These are phyloP conservation scores for Phrixothrix hirtus DNA, from an alignment of 2,888 invertebrate species.

Conservation along the genomic window DNA sequence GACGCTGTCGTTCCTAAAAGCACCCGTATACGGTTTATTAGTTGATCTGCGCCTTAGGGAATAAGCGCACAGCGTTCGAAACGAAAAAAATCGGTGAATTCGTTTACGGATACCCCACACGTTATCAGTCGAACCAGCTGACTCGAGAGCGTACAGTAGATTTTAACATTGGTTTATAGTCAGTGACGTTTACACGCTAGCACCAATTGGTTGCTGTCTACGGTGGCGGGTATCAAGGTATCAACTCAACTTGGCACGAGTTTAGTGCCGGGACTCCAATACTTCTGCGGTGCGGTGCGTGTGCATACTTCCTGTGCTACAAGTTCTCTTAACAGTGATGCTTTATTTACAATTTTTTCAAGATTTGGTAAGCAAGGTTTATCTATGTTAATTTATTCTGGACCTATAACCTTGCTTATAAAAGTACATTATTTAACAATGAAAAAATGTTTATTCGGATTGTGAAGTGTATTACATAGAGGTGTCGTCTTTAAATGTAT, in stretches of 20 bases:
- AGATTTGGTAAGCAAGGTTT: constrained; percentile 36
- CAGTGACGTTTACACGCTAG: constrained; percentile 52
- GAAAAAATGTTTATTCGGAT: constrained; percentile 10
- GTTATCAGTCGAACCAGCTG: constrained; percentile 53
- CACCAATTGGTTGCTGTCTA: constrained; percentile 56
- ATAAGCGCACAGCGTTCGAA: constrained; percentile 3
- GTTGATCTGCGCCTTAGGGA: constrained; percentile 9
- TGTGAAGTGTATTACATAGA: background rate
- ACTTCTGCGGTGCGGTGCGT: constrained; percentile 52
- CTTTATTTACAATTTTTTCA: constrained; percentile 14
- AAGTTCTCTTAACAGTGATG: constrained; percentile 17
- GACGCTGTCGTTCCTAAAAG: too few species aligned
- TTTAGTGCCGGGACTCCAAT: constrained; percentile 47
- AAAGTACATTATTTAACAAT: constrained; percentile 10
- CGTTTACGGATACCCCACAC: constrained; percentile 46
- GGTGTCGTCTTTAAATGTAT: background rate
- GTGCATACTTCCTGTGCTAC: constrained; percentile 41
- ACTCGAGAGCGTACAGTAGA: constrained; percentile 52
- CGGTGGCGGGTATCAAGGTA: constrained; percentile 54
- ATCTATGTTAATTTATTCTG: constrained; percentile 30
- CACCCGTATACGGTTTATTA: background rate
- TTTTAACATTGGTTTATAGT: constrained; percentile 48
- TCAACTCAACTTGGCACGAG: constrained; percentile 54
- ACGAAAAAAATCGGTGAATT: constrained; percentile 4
- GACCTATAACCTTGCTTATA: constrained; percentile 24